Evolutionary conservation across 2,888 invertebrate species (phyloP).

Genomic region (Scaptomyza parva): DNA sequence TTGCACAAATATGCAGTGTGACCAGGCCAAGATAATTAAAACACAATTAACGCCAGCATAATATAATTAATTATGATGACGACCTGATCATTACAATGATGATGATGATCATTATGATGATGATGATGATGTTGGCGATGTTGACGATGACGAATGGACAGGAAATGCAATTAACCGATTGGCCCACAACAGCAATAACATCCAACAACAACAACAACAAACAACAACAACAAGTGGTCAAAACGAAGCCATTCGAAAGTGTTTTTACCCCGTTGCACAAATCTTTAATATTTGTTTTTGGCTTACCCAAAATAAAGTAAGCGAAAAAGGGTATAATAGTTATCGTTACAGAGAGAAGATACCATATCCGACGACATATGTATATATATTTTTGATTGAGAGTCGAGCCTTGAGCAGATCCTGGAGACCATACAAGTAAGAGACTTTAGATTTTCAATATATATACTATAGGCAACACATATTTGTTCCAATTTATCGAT

Average conservation of each 20-base stretch:
- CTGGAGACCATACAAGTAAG: no score
- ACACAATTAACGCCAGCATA: conserved; percentile 64
- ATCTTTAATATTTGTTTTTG: not conserved
- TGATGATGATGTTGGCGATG: conserved; percentile 19
- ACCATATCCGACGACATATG: no score
- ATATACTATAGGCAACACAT: no score
- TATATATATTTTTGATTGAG: no score
- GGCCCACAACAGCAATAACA: conserved; percentile 67
- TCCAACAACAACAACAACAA: conserved; percentile 44
- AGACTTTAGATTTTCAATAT: no score
- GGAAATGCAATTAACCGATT: conserved; percentile 81
- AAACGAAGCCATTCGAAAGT: conserved; percentile 68
- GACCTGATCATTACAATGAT: no score
- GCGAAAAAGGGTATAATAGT: no score
- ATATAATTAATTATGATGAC: conserved; percentile 13
- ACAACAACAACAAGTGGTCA: conserved; percentile 43
- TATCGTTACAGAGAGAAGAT: no score
- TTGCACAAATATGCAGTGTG: conserved; percentile 52
- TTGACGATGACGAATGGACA: conserved; percentile 51
- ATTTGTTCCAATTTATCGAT: no score
- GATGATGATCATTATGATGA: no score
- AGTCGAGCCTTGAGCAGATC: no score
- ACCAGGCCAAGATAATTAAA: conserved; percentile 64
- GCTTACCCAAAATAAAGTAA: no score
- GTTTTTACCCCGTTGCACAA: conserved; percentile 32